Percentiles rank a stretch among this genome's conserved stretches.
Evolutionary conservation across 1,140 invertebrate species (phyloP).

Genomic region (Cyrtorhinus lividipennis): DNA sequence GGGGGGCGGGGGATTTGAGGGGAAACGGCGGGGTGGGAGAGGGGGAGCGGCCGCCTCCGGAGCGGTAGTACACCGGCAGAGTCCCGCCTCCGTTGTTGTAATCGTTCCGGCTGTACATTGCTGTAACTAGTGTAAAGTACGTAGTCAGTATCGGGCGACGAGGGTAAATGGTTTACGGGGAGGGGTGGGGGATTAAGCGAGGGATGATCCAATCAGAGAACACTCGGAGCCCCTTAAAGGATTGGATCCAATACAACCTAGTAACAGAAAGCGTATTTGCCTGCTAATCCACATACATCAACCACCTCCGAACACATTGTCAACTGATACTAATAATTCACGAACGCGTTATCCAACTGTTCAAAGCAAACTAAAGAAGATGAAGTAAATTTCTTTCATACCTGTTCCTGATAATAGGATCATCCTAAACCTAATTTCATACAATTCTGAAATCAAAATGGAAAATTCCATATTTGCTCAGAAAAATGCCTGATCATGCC

Average conservation of each 20-base stretch:
- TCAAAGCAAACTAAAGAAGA: too few relatives aligned
- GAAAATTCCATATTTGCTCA: too few relatives aligned
- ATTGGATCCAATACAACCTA: neutral
- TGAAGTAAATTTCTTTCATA: too few relatives aligned
- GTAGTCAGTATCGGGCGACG: neutral
- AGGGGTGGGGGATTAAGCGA: neutral
- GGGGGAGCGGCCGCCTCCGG: slow-evolving; percentile 1
- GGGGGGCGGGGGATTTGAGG: neutral
- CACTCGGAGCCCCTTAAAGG: neutral
- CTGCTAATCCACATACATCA: too few relatives aligned
- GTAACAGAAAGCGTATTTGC: neutral
- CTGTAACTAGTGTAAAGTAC: neutral
- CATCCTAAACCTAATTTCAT: too few relatives aligned
- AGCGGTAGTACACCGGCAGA: slow-evolving; percentile 14
- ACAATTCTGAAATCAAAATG: too few relatives aligned
- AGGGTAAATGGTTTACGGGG: neutral
- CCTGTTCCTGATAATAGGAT: too few relatives aligned
- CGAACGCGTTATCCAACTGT: too few relatives aligned
- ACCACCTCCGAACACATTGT: too few relatives aligned
- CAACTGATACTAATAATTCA: too few relatives aligned
- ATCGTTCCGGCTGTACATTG: neutral
- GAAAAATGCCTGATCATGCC: too few relatives aligned
- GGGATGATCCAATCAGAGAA: neutral
- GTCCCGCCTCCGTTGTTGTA: neutral
- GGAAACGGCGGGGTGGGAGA: neutral